A percentile compares a stretch with the other conserved stretches of the same genome.
Conservation (phyloP, 2,797 vertebrate species). For the Ciconia nigra region DNA sequence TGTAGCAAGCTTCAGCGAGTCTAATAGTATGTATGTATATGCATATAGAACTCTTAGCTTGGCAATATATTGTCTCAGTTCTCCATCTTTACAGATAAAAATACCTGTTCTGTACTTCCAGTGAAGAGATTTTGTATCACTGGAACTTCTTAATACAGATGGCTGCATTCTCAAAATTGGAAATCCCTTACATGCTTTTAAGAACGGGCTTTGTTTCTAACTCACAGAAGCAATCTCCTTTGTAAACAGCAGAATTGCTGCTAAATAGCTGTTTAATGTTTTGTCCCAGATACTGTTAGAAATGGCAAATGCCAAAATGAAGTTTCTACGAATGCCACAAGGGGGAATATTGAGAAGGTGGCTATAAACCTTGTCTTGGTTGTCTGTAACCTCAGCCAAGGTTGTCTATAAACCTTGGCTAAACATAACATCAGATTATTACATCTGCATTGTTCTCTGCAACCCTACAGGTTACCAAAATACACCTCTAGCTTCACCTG, state of each 20-base stretch:
- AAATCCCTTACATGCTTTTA: neutral
- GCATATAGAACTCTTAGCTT: neutral
- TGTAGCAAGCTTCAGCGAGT: neutral
- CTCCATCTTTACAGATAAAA: neutral
- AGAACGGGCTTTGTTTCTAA: fast-evolving
- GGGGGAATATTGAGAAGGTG: neutral
- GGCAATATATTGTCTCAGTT: neutral
- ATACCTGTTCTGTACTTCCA: neutral
- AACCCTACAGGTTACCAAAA: neutral
- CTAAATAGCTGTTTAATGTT: neutral
- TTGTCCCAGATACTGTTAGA: neutral
- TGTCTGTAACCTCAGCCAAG: no score
- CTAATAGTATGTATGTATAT: fast-evolving
- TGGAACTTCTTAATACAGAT: neutral
- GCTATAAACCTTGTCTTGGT: neutral
- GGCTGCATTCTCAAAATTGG: neutral
- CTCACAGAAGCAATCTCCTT: neutral
- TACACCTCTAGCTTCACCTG: neutral
- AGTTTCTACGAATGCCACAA: neutral
- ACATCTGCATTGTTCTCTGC: fast-evolving
- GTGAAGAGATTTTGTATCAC: neutral
- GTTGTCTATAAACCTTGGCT: neutral
- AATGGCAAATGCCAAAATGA: fast-evolving
- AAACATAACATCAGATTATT: fast-evolving
- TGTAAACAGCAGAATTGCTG: neutral